A percentile compares a stretch with the other conserved stretches of the same genome.
Conservation (phyloP, 2,888 invertebrate species). For the Brachyopa scutellaris region DNA sequence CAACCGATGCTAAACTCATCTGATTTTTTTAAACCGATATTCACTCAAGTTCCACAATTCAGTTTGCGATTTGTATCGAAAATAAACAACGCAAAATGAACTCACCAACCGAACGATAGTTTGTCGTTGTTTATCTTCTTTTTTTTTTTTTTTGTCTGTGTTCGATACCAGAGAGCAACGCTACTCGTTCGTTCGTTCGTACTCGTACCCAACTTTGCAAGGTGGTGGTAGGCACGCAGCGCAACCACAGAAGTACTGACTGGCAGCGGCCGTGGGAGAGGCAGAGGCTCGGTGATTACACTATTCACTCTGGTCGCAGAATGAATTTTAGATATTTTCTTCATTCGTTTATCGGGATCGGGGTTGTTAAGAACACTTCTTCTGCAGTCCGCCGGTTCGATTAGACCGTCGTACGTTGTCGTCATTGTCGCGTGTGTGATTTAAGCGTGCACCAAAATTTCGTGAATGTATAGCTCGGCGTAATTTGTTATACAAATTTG, state of each 20-base stretch:
- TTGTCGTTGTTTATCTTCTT: too few species aligned
- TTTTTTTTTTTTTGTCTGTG: slow-evolving; percentile 1
- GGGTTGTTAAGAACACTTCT: slow-evolving; percentile 68
- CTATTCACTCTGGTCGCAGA: slow-evolving; percentile 27
- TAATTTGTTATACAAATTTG: too few species aligned
- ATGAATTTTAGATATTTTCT: slow-evolving; percentile 55
- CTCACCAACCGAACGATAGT: not conserved
- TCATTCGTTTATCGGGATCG: slow-evolving; percentile 64
- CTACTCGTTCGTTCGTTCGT: too few species aligned
- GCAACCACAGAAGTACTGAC: not conserved
- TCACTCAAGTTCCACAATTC: slow-evolving; percentile 30
- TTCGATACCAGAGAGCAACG: not conserved
- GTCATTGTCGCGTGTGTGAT: slow-evolving; percentile 47
- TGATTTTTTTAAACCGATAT: too few species aligned
- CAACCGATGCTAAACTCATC: too few species aligned
- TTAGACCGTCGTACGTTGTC: slow-evolving; percentile 56
- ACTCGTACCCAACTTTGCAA: not conserved
- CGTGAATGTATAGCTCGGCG: too few species aligned
- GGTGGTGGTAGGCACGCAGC: too few species aligned
- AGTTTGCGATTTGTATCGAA: not conserved
- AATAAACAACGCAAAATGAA: not conserved
- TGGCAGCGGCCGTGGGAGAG: slow-evolving; percentile 28
- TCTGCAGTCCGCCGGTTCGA: slow-evolving; percentile 57
- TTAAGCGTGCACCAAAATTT: slow-evolving; percentile 11
- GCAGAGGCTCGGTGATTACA: slow-evolving; percentile 10